Evolutionary conservation across 2,888 invertebrate species (phyloP).

Genomic region (Drosophila infuscata): DNA sequence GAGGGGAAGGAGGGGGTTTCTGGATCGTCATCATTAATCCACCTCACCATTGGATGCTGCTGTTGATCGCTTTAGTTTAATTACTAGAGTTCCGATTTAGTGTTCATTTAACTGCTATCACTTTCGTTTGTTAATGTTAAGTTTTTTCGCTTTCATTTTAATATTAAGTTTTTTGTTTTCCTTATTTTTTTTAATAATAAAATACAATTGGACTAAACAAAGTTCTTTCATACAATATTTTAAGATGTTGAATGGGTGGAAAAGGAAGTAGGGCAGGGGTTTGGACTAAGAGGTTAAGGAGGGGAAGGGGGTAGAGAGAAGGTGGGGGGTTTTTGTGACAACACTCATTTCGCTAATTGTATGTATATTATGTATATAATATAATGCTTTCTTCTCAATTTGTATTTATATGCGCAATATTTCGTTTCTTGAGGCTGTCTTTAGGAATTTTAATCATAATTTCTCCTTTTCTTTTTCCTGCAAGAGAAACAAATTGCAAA

Average conservation of each 20-base stretch:
- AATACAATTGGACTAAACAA: conserved; percentile 74
- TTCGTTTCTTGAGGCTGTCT: conserved; percentile 55
- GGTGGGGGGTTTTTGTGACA: conserved; percentile 24
- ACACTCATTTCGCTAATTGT: conserved; percentile 44
- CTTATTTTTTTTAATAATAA: conserved; percentile 45
- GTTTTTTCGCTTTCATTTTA: conserved; percentile 41
- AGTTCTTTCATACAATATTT: conserved; percentile 45
- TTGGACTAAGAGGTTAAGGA: background rate
- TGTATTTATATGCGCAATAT: conserved; percentile 38
- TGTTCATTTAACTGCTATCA: conserved; percentile 76
- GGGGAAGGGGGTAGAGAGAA: background rate
- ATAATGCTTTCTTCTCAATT: conserved; percentile 42
- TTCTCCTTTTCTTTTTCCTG: conserved; percentile 85
- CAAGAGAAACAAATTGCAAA: conserved; percentile 79
- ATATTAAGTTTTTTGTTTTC: conserved; percentile 50
- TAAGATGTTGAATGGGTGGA: conserved; percentile 9
- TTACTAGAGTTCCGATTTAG: conserved; percentile 56
- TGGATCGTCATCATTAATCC: conserved; percentile 42
- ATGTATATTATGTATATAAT: conserved; percentile 51
- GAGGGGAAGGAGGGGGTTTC: conserved; percentile 15
- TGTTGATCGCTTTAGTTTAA: conserved; percentile 52
- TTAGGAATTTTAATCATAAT: conserved; percentile 83
- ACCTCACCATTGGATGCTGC: conserved; percentile 23
- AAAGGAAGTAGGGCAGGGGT: background rate
- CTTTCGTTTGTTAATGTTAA: conserved; percentile 69